Conservation (phyloP, 2,113 vertebrate species). For the Shinisaurus crocodilurus region DNA sequence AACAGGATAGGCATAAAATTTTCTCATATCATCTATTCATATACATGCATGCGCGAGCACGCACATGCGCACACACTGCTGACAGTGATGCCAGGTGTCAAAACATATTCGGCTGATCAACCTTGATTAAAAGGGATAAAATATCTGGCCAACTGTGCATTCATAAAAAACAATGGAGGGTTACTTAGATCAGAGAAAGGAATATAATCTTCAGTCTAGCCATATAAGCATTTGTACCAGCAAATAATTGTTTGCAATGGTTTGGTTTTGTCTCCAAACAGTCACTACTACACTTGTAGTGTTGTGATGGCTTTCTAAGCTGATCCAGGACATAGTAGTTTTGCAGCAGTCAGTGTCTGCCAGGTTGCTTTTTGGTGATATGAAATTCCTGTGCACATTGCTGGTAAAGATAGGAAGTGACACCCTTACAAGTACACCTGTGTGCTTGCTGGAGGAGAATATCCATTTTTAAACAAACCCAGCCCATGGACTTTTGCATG, state of each 20-base stretch:
- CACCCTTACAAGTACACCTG: not conserved
- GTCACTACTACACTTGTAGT: not conserved
- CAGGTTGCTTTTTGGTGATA: not conserved
- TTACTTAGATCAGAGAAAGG: not conserved
- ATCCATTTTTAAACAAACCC: too few relatives aligned
- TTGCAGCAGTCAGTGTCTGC: not conserved
- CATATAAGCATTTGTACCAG: too few relatives aligned
- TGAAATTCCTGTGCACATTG: not conserved
- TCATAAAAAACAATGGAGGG: not conserved
- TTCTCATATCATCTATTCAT: not conserved
- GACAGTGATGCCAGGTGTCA: not conserved
- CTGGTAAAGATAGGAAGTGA: not conserved
- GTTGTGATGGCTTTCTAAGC: not conserved
- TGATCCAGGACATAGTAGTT: not conserved
- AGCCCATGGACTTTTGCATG: too few relatives aligned
- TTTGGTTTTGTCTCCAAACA: not conserved
- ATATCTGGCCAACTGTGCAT: not conserved
- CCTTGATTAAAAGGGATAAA: not conserved
- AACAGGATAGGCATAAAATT: not conserved
- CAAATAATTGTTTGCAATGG: not conserved
- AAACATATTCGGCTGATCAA: not conserved
- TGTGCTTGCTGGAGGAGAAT: not conserved
- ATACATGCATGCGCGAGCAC: too few relatives aligned
- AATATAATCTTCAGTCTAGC: not conserved
- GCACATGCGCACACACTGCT: too few relatives aligned